Conservation (phyloP, 2,797 vertebrate species). For the Sus cebifrons region DNA sequence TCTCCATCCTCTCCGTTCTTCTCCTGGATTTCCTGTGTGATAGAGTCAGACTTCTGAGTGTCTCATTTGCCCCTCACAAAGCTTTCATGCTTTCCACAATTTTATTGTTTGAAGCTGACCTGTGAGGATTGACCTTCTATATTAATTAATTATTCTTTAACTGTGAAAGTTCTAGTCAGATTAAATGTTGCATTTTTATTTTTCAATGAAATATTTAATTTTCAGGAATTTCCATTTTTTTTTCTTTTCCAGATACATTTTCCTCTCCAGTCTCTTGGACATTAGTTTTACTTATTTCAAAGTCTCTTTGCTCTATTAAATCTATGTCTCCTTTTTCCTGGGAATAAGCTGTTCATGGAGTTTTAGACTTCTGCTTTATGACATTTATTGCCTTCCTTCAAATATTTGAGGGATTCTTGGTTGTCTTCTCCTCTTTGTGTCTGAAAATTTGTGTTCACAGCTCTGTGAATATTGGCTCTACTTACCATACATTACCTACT, state of each 20-base stretch:
- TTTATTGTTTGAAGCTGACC: background rate
- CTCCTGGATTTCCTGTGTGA: background rate
- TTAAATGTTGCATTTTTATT: background rate
- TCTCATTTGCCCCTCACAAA: background rate
- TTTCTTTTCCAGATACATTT: background rate
- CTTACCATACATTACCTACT: background rate
- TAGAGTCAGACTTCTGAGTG: background rate
- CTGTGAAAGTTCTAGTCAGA: background rate
- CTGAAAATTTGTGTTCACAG: background rate
- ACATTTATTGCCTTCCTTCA: background rate
- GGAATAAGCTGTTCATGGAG: background rate
- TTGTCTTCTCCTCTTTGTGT: conserved; percentile 1
- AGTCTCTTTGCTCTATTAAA: background rate
- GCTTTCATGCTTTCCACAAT: background rate
- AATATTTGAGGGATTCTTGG: conserved; percentile 6
- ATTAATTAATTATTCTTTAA: background rate
- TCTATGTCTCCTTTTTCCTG: background rate
- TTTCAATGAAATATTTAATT: background rate
- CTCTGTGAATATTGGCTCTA: background rate
- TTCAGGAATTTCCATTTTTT: background rate
- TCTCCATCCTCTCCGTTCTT: background rate
- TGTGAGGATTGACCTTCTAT: background rate
- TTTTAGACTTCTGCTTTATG: background rate
- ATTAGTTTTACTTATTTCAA: conserved; percentile 47
- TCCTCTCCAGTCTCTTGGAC: background rate